Base-by-base conservation (phyloP, 2,113 vertebrate species). In the Seriola dumerili region DNA sequence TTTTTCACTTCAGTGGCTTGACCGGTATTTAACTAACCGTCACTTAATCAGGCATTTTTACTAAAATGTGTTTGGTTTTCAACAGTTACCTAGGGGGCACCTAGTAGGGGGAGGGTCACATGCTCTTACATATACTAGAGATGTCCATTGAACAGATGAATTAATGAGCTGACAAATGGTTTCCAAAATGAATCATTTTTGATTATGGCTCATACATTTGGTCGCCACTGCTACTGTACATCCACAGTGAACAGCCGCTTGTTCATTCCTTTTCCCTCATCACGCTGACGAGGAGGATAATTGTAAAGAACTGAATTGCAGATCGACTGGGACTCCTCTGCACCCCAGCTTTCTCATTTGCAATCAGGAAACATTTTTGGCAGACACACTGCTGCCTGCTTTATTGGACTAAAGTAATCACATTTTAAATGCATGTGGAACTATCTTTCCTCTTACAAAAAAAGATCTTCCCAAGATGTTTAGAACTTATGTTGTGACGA, bases 1-100 rank as follows among this genome's bases (percentile, higher is more conserved):
- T 83, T 84, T 81, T 81, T 73, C 68, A 72, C 81, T 86, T 92
- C 75, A 74, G 38, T 82, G 71, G 77, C 57, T 36, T 80, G 66
- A 84, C 63, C n/a, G 4, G 5, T 75, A 72, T 81, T 84, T 79
- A 88, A 92, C 88, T 78, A 84, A 44, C n/a, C 55, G 10, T 72
- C 34, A 73, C 38, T 62, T 84, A 85, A 86, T 76, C 59, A 58
- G 73, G 25, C 63, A 44, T 67, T 57, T 71, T 81, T 65, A 76
- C 70, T 81, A 11, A 76, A 77, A 80, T 34, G 14, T 4, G 1
- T 67, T 63, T 19, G 57, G 25, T n/a, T 74, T 76, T 21, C 44
- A 68, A 17, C 52, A 21, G 40, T 1, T 12, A 57, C 59, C 36
- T 13, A 1, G 1, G 67, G 42, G 57, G 8, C 29, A 40, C 7